Percentiles rank a stretch among this genome's conserved stretches.
These are phyloP conservation scores for Copidosoma floridanum DNA, from an alignment of 1,140 invertebrate genomes.

Conservation along the genomic window DNA sequence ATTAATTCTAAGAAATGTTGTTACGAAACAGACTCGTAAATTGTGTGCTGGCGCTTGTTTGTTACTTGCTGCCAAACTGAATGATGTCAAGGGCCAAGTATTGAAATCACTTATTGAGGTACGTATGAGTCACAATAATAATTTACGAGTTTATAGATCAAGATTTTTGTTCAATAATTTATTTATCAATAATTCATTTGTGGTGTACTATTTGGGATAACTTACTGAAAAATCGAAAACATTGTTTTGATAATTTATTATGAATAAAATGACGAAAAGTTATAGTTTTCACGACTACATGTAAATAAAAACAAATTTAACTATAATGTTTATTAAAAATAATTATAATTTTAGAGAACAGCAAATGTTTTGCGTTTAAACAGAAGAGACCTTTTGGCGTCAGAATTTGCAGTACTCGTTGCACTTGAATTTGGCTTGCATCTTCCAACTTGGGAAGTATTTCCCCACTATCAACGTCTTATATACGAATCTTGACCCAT, in stretches of 20 bases:
- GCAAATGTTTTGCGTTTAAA: slow-evolving; percentile 88
- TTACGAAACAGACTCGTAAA: slow-evolving; percentile 95
- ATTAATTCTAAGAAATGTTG: slow-evolving; percentile 85
- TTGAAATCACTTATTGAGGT: slow-evolving; percentile 87
- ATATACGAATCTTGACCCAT: slow-evolving; percentile 79
- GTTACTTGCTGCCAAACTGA: slow-evolving; percentile 91
- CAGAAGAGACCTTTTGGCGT: slow-evolving; percentile 84
- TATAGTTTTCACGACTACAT: no score
- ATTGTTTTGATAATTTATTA: no score
- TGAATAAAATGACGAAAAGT: no score
- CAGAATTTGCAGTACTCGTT: slow-evolving; percentile 92
- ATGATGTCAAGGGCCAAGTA: slow-evolving; percentile 90
- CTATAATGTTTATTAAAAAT: not conserved
- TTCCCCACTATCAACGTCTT: slow-evolving; percentile 92
- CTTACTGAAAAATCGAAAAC: no score
- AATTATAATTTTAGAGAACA: slow-evolving; percentile 67
- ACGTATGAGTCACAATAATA: no score
- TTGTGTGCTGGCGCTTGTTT: slow-evolving; percentile 93
- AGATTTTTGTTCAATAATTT: not conserved
- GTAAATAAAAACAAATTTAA: no score
- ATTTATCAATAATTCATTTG: no score
- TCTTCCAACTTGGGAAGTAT: slow-evolving; percentile 85
- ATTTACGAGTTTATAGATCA: no score
- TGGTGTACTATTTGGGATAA: no score
- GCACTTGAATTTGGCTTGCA: slow-evolving; percentile 93